Percentiles rank a stretch among this genome's conserved stretches.
These are phyloP conservation scores for Dicaeum eximium DNA, from an alignment of 2,113 vertebrate species.

Conservation along the genomic window DNA sequence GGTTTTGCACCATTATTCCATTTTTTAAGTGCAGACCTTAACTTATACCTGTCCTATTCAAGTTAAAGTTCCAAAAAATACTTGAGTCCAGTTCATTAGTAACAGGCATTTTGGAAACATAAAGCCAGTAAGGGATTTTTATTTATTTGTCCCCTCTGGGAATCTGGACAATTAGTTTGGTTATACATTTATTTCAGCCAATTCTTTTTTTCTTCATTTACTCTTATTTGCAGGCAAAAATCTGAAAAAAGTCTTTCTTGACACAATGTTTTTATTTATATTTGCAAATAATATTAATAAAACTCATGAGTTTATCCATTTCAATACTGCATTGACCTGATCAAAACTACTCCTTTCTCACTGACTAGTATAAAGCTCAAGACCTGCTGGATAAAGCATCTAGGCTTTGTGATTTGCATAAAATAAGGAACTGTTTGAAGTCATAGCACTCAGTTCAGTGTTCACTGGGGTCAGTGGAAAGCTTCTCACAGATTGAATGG, in stretches of 20 bases:
- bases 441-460: not conserved
- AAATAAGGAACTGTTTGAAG: not conserved
- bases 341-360: not conserved
- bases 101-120: not conserved
- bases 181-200: not conserved
- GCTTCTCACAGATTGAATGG: not conserved
- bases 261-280: not conserved
- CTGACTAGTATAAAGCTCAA: not conserved
- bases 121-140: fast-evolving
- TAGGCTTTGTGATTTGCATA: not conserved
- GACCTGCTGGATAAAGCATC: not conserved
- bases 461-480: not conserved
- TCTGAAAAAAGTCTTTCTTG: not conserved
- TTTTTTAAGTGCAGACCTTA: not conserved
- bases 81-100: not conserved
- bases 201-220: not conserved
- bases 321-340: fast-evolving
- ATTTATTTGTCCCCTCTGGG: not conserved
- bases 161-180: not conserved
- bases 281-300: not conserved
- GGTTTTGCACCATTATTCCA: not conserved
- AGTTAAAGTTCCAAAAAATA: not conserved
- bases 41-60: not conserved
- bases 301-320: not conserved
- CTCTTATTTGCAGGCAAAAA: not conserved